A percentile compares a stretch with the other conserved stretches of the same genome.
These are phyloP conservation scores for Rhadinocentrus ornatus DNA, from an alignment of 2,797 vertebrate genomes.

Conservation along the genomic window DNA sequence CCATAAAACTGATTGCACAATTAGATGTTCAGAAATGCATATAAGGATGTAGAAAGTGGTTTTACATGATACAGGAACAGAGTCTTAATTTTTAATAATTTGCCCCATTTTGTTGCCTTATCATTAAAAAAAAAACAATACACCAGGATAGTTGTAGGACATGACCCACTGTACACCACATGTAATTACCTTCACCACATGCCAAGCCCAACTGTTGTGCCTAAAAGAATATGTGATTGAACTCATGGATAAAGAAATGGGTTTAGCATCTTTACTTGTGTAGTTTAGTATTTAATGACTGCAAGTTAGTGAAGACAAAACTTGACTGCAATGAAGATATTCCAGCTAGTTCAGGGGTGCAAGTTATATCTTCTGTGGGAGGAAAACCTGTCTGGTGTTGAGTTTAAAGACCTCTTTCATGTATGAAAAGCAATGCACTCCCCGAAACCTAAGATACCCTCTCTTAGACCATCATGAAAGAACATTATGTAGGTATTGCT, in stretches of 20 bases:
- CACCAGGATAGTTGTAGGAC: background rate
- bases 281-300: background rate
- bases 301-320: background rate
- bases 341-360: background rate
- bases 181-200: background rate
- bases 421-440: background rate
- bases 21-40: background rate
- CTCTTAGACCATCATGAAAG: background rate
- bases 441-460: background rate
- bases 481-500: slow-evolving; percentile 27
- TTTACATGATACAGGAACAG: background rate
- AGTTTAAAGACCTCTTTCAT: background rate
- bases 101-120: background rate
- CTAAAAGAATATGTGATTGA: background rate
- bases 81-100: background rate
- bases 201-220: background rate
- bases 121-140: background rate
- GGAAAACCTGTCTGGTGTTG: background rate
- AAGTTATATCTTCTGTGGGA: background rate
- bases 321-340: background rate
- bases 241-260: background rate
- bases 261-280: background rate
- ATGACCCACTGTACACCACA: background rate
- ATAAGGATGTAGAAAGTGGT: background rate
- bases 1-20: background rate